These are phyloP conservation scores for Dryomyza anilis DNA, from an alignment of 2,888 invertebrate species.

Conservation along the genomic window DNA sequence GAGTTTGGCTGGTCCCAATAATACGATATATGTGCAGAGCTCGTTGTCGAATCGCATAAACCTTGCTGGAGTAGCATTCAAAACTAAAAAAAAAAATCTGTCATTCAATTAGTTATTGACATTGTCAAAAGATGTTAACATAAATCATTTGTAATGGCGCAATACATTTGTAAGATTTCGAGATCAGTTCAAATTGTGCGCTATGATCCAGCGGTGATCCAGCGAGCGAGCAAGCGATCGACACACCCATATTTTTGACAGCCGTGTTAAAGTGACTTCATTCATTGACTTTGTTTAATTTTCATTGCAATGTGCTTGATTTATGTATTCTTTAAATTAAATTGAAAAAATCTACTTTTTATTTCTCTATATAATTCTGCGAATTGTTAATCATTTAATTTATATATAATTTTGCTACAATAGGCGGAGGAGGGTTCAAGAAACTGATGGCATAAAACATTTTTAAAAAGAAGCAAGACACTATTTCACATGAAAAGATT, in stretches of 20 bases:
- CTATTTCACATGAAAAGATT: no score
- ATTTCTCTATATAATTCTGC: no score
- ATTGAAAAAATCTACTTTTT: no score
- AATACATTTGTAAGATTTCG: background rate
- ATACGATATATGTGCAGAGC: background rate
- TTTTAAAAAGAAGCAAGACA: no score
- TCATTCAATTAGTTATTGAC: slow-evolving; percentile 26
- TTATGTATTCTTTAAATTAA: no score
- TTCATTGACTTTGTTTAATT: background rate
- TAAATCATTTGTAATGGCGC: slow-evolving; percentile 26
- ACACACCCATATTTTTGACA: slow-evolving; percentile 9
- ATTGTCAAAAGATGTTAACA: slow-evolving; percentile 27
- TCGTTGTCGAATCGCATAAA: background rate
- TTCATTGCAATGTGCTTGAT: background rate
- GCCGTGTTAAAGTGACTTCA: no score
- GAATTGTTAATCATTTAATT: no score
- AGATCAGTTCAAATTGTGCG: background rate
- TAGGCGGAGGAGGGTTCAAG: no score
- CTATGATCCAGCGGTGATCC: background rate
- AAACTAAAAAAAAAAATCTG: background rate
- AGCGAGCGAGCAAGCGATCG: background rate
- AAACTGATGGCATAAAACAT: no score
- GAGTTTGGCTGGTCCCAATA: background rate
- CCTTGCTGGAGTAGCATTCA: background rate
- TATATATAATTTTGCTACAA: no score